Conservation (phyloP, 2,888 invertebrate genomes). For the Argyresthia goedartella region DNA sequence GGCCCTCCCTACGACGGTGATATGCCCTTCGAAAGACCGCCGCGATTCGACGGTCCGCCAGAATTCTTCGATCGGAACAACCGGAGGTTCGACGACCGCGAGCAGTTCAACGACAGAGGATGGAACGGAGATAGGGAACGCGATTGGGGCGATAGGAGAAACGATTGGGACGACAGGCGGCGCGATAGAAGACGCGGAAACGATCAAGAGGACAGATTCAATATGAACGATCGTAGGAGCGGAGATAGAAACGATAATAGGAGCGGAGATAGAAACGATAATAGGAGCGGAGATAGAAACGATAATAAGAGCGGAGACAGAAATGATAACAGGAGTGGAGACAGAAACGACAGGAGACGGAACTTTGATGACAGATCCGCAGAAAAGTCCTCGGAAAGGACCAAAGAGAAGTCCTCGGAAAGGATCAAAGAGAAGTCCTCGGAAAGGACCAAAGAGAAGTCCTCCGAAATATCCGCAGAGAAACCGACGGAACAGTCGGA, state of each 20-base stretch:
- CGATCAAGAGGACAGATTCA: slow-evolving; percentile 35
- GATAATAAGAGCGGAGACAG: slow-evolving; percentile 9
- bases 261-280: slow-evolving; percentile 28
- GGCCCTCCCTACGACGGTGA: slow-evolving; percentile 31
- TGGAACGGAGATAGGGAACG: slow-evolving; percentile 44
- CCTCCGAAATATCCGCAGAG: slow-evolving; percentile 1
- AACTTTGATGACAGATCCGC: slow-evolving; percentile 27
- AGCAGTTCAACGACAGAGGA: slow-evolving; percentile 41
- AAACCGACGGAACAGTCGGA: slow-evolving; percentile 3
- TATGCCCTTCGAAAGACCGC: slow-evolving; percentile 27
- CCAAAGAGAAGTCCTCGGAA: slow-evolving; percentile 11
- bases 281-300: slow-evolving; percentile 8
- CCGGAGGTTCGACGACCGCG: slow-evolving; percentile 51
- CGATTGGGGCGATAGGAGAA: slow-evolving; percentile 29
- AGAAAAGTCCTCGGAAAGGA: neutral
- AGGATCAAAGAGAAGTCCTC: slow-evolving; percentile 4
- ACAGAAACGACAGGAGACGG: slow-evolving; percentile 27
- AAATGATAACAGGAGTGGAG: slow-evolving; percentile 9
- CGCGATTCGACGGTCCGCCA: slow-evolving; percentile 34
- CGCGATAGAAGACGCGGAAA: slow-evolving; percentile 22
- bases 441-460: neutral
- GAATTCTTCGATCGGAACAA: slow-evolving; percentile 54
- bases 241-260: slow-evolving; percentile 19
- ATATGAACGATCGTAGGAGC: neutral
- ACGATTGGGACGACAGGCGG: slow-evolving; percentile 4